These are phyloP conservation scores for Napeogenes sylphis DNA, from an alignment of 2,888 invertebrate genomes.

Conservation along the genomic window DNA sequence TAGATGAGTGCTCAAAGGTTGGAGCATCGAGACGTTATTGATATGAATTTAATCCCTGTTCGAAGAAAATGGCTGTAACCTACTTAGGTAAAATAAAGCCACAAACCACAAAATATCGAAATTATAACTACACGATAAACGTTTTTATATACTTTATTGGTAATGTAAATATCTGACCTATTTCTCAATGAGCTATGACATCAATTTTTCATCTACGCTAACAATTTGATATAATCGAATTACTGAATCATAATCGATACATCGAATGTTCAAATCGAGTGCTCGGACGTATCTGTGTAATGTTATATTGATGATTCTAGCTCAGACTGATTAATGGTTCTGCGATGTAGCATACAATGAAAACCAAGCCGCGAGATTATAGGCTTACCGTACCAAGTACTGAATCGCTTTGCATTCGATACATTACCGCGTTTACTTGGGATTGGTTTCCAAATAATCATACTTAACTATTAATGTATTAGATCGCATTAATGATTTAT, in stretches of 20 bases:
- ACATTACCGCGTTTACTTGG: conserved; percentile 40
- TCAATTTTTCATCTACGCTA: conserved; percentile 55
- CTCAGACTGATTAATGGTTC: conserved; percentile 76
- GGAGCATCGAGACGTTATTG: conserved; percentile 37
- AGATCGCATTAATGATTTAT: conserved; percentile 10
- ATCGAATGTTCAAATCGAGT: conserved; percentile 68
- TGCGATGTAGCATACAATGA: conserved; percentile 66
- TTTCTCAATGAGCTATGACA: conserved; percentile 44
- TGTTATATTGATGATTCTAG: conserved; percentile 75
- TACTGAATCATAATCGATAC: conserved; percentile 71
- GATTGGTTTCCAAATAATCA: background rate
- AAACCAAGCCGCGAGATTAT: conserved; percentile 49
- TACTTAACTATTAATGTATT: conserved; percentile 35
- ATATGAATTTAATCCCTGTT: conserved; percentile 45
- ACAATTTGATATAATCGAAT: conserved; percentile 67
- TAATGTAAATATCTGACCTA: conserved; percentile 21
- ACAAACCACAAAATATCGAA: no score
- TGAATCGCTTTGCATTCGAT: conserved; percentile 19
- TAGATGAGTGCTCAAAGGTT: conserved; percentile 41
- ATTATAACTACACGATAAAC: no score
- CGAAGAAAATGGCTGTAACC: conserved; percentile 35
- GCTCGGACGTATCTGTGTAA: conserved; percentile 71
- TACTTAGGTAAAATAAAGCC: background rate
- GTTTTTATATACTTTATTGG: no score
- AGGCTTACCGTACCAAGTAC: conserved; percentile 36